Evolutionary conservation across 2,113 vertebrate genomes (phyloP).

Genomic region (Mirounga angustirostris): DNA sequence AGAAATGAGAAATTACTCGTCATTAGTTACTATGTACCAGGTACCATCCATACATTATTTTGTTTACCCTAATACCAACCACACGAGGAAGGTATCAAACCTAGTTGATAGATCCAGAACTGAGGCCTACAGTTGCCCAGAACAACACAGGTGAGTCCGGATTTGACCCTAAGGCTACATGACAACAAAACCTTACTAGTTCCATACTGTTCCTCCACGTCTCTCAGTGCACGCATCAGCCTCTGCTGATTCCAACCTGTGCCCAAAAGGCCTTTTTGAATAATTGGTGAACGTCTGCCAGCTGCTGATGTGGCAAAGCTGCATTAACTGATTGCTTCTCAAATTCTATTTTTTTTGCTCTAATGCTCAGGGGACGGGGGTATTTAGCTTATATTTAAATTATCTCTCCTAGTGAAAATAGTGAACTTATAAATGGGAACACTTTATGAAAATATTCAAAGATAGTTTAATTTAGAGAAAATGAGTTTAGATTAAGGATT

Average conservation of each 20-base stretch:
- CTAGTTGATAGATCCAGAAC: constrained; percentile 1
- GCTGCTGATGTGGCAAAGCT: not conserved
- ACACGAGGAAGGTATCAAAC: not conserved
- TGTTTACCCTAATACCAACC: not conserved
- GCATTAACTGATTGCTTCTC: not conserved
- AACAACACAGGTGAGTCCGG: not conserved
- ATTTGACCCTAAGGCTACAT: not conserved
- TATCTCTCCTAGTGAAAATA: not conserved
- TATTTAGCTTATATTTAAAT: not conserved
- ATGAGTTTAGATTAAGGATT: constrained; percentile 20
- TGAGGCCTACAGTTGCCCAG: not conserved
- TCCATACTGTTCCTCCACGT: not conserved
- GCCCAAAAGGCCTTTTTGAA: not conserved
- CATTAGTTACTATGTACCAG: not conserved
- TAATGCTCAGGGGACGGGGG: not conserved
- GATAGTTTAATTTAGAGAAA: not conserved
- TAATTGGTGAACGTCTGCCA: not conserved
- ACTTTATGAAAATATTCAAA: constrained; percentile 38
- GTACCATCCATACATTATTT: not conserved
- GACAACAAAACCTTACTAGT: not conserved
- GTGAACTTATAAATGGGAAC: not conserved
- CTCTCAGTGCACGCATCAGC: not conserved
- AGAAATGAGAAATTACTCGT: not conserved
- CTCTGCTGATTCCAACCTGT: not conserved
- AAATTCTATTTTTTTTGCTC: not conserved